A percentile compares a stretch with the other conserved stretches of the same genome.
Conservation (phyloP, 1,140 invertebrate genomes). For the Drosophila cardini region DNA sequence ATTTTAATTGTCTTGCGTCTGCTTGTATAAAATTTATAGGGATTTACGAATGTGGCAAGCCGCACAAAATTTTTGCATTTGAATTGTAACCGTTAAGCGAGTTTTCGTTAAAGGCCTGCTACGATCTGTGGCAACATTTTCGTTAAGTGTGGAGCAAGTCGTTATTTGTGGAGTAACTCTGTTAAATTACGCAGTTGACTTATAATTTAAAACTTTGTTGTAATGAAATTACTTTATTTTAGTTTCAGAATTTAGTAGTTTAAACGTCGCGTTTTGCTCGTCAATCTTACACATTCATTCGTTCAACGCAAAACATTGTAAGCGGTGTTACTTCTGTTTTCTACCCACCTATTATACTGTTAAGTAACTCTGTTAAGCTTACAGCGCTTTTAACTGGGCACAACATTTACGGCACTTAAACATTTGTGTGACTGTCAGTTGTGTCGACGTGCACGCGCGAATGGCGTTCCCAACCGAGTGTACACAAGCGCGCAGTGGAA, state of each 20-base stretch:
- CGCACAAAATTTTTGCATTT: background rate
- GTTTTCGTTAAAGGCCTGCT: background rate
- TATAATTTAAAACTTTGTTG: too few species aligned
- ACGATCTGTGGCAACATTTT: background rate
- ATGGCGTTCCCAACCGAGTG: conserved; percentile 31
- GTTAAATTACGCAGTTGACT: background rate
- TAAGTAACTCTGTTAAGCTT: background rate
- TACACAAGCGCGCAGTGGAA: conserved; percentile 44
- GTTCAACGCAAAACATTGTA: too few species aligned
- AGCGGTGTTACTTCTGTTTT: too few species aligned
- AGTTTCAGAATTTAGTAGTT: too few species aligned
- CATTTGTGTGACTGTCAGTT: conserved; percentile 24
- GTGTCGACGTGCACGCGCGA: conserved; percentile 23
- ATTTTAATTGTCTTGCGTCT: background rate
- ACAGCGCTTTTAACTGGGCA: background rate
- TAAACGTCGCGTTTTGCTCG: too few species aligned
- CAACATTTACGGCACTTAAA: background rate
- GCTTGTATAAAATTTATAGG: conserved; percentile 6
- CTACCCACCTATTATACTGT: too few species aligned
- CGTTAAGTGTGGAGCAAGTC: conserved; percentile 14
- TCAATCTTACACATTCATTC: too few species aligned
- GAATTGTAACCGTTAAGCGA: conserved; percentile 11
- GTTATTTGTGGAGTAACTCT: conserved; percentile 9
- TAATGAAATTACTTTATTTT: too few species aligned
- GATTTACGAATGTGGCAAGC: background rate